phyloP scores from a whole-genome alignment of 2,888 invertebrate species.

The Galeruca laticollis region DNA sequence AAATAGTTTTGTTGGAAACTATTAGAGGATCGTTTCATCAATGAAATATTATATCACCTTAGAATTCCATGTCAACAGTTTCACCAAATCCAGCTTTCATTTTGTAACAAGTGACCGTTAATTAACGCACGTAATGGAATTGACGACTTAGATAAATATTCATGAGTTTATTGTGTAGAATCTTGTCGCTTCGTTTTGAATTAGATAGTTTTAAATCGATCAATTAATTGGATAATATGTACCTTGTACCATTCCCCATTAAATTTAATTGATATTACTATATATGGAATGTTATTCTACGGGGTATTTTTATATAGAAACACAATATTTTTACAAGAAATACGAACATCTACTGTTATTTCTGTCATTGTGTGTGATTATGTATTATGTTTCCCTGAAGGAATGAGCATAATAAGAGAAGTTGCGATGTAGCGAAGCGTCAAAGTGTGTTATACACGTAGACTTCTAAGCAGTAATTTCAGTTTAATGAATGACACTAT shows the following conservation, averaged over 20 bases:
- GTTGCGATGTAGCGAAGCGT: no score
- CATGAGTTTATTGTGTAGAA: slow-evolving; percentile 11
- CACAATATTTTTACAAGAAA: no score
- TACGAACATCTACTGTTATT: no score
- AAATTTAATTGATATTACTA: neutral
- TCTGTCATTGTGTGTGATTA: no score
- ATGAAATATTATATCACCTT: slow-evolving; percentile 16
- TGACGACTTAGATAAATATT: slow-evolving; percentile 13
- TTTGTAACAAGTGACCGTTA: slow-evolving; percentile 10
- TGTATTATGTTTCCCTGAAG: no score
- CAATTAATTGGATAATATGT: neutral
- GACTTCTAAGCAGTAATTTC: no score
- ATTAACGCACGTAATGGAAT: slow-evolving; percentile 13
- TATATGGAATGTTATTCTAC: neutral
- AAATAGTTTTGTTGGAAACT: slow-evolving; percentile 15
- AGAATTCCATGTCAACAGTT: neutral
- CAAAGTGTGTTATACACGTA: no score
- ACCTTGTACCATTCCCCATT: neutral
- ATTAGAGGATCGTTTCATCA: slow-evolving; percentile 20
- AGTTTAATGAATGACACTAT: no score
- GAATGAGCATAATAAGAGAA: no score
- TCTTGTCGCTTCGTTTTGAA: neutral
- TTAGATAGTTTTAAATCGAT: neutral
- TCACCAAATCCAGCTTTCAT: slow-evolving; percentile 17
- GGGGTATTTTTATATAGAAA: no score